Evolutionary conservation across 2,888 invertebrate genomes (phyloP).

Genomic region (Drosophila sordidula): DNA sequence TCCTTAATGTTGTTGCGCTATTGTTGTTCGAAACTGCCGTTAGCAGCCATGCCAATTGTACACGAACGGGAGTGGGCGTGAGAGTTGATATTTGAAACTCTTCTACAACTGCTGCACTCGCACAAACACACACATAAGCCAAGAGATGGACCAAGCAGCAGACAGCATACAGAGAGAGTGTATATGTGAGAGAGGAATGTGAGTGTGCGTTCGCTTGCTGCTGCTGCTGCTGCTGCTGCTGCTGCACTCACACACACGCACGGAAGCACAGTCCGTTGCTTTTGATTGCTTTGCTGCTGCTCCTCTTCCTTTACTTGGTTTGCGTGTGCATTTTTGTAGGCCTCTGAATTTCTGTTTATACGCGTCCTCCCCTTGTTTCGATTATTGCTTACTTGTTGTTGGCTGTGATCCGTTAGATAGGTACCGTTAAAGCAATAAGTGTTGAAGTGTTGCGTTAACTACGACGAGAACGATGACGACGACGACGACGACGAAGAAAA

Average conservation of each 20-base stretch:
- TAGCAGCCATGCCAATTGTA: conserved; percentile 48
- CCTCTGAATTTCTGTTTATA: conserved; percentile 15
- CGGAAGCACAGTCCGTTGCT: conserved; percentile 19
- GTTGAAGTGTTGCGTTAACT: conserved; percentile 35
- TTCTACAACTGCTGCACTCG: conserved; percentile 33
- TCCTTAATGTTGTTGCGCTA: conserved; percentile 25
- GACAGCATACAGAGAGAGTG: conserved; percentile 12
- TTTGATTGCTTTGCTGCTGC: conserved; percentile 7
- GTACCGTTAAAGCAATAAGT: conserved; percentile 40
- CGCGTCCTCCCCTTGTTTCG: conserved; percentile 11
- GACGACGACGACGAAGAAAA: conserved; percentile 29
- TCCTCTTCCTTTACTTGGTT: conserved; percentile 18
- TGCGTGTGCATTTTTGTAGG: conserved; percentile 42
- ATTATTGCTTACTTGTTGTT: conserved; percentile 8
- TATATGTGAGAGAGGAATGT: conserved; percentile 5
- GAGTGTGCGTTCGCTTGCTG: conserved; percentile 19
- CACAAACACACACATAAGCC: conserved; percentile 9
- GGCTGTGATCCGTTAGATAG: conserved; percentile 40
- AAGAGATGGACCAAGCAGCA: conserved; percentile 4
- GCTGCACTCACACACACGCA: conserved; percentile 4
- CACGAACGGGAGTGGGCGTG: conserved; percentile 8
- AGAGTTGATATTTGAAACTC: conserved; percentile 22
- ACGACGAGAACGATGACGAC: conserved; percentile 51
- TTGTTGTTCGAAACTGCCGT: conserved; percentile 19
- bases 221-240: conserved; percentile 5